Conservation (phyloP, 2,888 invertebrate species). For the Diadegma fenestrale region DNA sequence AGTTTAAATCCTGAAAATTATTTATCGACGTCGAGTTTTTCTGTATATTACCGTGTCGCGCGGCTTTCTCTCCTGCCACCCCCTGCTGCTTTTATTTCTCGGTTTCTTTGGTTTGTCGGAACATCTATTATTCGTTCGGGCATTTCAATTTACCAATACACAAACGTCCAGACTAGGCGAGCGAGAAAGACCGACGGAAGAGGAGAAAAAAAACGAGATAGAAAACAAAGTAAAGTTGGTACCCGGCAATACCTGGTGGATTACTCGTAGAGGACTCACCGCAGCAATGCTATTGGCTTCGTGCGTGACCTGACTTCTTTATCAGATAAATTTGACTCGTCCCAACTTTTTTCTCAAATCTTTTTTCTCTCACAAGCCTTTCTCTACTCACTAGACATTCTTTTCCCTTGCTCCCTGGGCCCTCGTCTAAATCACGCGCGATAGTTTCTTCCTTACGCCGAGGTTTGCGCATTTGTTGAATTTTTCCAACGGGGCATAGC, state of each 20-base stretch:
- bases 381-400: conserved; percentile 20
- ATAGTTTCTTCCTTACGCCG: conserved; percentile 30
- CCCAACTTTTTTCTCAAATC: conserved; percentile 46
- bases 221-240: conserved; percentile 50
- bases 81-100: background rate
- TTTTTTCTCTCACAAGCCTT: conserved; percentile 35
- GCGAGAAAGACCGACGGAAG: conserved; percentile 41
- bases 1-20: conserved; percentile 1
- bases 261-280: conserved; percentile 59
- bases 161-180: conserved; percentile 45
- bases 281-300: conserved; percentile 67
- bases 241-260: conserved; percentile 66
- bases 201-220: conserved; percentile 7
- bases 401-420: background rate
- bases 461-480: conserved; percentile 54
- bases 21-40: background rate
- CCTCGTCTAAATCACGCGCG: conserved; percentile 4
- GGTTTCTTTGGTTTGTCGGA: conserved; percentile 33
- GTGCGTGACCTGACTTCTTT: conserved; percentile 72
- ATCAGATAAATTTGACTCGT: conserved; percentile 68
- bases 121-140: conserved; percentile 67
- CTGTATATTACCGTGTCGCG: background rate
- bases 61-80: background rate
- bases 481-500: conserved; percentile 31
- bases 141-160: conserved; percentile 71